These are phyloP conservation scores for Etheostoma perlongum DNA, from an alignment of 2,797 vertebrate genomes.

Conservation along the genomic window DNA sequence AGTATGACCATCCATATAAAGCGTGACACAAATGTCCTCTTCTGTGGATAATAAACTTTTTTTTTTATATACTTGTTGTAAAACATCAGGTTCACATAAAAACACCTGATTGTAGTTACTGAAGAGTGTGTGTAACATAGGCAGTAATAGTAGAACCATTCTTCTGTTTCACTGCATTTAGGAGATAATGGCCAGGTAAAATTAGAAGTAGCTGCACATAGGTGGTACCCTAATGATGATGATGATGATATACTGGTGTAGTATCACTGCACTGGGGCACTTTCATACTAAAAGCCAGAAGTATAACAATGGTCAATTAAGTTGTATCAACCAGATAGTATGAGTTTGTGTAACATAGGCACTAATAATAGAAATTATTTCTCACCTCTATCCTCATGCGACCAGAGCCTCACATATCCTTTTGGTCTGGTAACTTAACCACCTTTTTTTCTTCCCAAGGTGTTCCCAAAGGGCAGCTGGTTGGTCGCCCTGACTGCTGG, in stretches of 20 bases:
- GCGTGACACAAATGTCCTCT: background rate
- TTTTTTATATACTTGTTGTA: background rate
- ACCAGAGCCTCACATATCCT: background rate
- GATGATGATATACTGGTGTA: background rate
- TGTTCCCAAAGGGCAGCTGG: constrained; percentile 84
- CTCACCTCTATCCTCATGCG: background rate
- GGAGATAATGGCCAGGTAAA: constrained; percentile 33
- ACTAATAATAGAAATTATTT: background rate
- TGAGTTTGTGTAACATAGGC: too few relatives aligned
- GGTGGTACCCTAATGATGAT: background rate
- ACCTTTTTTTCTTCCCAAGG: constrained; percentile 53
- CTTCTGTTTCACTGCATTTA: constrained; percentile 24
- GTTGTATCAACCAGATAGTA: too few relatives aligned
- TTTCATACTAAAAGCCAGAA: too few relatives aligned
- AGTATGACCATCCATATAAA: background rate
- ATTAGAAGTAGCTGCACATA: constrained; percentile 26
- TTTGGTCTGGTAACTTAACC: background rate
- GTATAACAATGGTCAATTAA: too few relatives aligned
- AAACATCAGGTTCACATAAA: background rate
- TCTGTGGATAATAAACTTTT: too few relatives aligned
- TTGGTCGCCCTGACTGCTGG: constrained; percentile 82
- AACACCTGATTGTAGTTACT: background rate
- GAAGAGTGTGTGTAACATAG: background rate
- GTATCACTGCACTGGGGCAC: background rate
- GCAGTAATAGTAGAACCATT: constrained; percentile 42